These are phyloP conservation scores for Craseonycteris thonglongyai DNA, from an alignment of 2,113 vertebrate genomes.

Conservation along the genomic window DNA sequence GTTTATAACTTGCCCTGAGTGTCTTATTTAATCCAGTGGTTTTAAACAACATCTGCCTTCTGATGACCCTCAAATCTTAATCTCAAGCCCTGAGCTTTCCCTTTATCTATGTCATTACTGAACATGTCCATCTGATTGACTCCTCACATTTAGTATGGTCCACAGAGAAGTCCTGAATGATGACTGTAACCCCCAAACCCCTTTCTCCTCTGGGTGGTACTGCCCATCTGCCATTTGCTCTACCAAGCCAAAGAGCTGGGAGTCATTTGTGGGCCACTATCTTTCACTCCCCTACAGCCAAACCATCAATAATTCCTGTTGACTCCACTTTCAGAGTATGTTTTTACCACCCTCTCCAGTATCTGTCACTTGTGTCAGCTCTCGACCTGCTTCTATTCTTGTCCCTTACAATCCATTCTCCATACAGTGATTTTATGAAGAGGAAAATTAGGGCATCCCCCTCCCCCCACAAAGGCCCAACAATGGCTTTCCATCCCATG, in stretches of 20 bases:
- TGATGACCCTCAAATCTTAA: background rate
- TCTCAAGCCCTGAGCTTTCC: too few relatives aligned
- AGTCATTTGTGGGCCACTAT: rapidly evolving
- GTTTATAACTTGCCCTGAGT: background rate
- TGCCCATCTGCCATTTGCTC: background rate
- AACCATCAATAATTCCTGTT: rapidly evolving
- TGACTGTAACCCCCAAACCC: background rate
- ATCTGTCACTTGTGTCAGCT: background rate
- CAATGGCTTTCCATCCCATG: background rate
- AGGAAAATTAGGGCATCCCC: background rate
- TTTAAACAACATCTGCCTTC: background rate
- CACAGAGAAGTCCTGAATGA: background rate
- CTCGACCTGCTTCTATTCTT: background rate
- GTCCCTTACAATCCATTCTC: background rate
- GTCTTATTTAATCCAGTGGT: background rate
- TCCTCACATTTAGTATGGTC: background rate
- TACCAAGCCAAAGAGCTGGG: background rate
- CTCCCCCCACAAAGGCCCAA: background rate
- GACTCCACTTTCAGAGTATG: background rate
- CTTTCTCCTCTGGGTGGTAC: background rate
- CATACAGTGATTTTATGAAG: background rate
- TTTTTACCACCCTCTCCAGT: rapidly evolving
- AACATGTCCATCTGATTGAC: background rate
- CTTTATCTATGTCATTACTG: background rate
- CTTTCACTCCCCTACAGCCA: background rate